These are phyloP conservation scores for Lasioglossum calceatum DNA, from an alignment of 2,888 invertebrate species.

Conservation along the genomic window DNA sequence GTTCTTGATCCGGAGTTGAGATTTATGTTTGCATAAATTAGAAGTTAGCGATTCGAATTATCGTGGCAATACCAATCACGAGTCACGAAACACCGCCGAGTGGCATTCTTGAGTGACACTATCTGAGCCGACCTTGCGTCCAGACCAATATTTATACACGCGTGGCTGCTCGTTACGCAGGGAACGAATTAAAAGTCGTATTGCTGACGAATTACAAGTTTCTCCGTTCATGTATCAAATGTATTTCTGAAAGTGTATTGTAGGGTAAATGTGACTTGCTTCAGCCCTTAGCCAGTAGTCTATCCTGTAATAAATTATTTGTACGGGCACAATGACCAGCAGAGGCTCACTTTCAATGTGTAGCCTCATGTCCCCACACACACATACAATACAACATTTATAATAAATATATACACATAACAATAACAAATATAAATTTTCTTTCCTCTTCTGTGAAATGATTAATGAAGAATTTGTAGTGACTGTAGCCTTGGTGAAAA, in stretches of 20 bases:
- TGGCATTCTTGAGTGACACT: not conserved
- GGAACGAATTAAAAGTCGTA: not conserved
- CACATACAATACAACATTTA: too few species aligned
- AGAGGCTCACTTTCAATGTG: too few species aligned
- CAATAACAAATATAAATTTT: not conserved
- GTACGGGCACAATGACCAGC: not conserved
- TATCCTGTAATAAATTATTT: not conserved
- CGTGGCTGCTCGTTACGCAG: not conserved
- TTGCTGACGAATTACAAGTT: not conserved
- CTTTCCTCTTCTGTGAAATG: too few species aligned
- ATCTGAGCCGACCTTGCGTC: not conserved
- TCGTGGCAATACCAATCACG: not conserved
- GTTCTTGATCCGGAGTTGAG: conserved; percentile 22
- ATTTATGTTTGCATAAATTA: conserved; percentile 57
- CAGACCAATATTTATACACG: not conserved
- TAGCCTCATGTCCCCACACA: too few species aligned
- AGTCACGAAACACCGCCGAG: conserved; percentile 5
- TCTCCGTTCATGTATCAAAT: not conserved
- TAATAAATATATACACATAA: too few species aligned
- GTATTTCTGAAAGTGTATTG: not conserved
- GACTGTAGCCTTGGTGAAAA: not conserved
- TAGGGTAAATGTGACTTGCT: not conserved
- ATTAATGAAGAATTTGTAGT: not conserved
- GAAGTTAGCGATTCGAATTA: conserved; percentile 25
- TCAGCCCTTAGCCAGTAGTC: not conserved